Conservation (phyloP, 2,888 invertebrate genomes). For the Baronia brevicornis region DNA sequence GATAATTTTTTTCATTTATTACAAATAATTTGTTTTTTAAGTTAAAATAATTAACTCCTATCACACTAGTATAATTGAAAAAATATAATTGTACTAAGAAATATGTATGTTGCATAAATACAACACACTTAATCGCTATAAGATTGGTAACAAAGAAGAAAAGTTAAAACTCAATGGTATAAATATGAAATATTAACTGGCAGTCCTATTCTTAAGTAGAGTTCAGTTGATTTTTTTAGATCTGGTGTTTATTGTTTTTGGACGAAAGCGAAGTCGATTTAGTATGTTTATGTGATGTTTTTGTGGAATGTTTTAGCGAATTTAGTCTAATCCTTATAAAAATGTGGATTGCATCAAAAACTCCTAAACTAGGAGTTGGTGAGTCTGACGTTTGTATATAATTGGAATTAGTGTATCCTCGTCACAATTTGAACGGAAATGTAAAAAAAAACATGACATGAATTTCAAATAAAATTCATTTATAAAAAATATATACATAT, state of each 20-base stretch:
- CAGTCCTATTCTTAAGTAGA: too few species aligned
- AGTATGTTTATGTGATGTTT: constrained; percentile 10
- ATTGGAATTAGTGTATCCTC: constrained; percentile 37
- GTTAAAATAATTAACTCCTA: too few species aligned
- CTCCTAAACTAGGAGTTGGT: constrained; percentile 85
- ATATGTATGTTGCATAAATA: too few species aligned
- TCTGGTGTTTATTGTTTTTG: constrained; percentile 15
- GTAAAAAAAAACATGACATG: constrained; percentile 58
- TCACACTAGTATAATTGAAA: too few species aligned
- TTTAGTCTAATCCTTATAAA: constrained; percentile 22
- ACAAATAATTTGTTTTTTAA: too few species aligned
- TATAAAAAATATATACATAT: constrained; percentile 22
- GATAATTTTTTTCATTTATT: too few species aligned
- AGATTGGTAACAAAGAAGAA: too few species aligned
- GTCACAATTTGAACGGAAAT: constrained; percentile 60
- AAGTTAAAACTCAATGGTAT: too few species aligned
- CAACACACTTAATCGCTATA: too few species aligned
- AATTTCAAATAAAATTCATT: constrained; percentile 47
- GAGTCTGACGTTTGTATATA: constrained; percentile 66
- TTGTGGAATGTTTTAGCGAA: constrained; percentile 4
- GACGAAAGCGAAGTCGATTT: constrained; percentile 14
- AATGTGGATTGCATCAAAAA: constrained; percentile 86
- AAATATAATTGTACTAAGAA: too few species aligned
- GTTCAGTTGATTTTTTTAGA: too few species aligned
- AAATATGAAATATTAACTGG: too few species aligned